Conservation (phyloP, 1,140 invertebrate species). For the Drosophila sp. region DNA sequence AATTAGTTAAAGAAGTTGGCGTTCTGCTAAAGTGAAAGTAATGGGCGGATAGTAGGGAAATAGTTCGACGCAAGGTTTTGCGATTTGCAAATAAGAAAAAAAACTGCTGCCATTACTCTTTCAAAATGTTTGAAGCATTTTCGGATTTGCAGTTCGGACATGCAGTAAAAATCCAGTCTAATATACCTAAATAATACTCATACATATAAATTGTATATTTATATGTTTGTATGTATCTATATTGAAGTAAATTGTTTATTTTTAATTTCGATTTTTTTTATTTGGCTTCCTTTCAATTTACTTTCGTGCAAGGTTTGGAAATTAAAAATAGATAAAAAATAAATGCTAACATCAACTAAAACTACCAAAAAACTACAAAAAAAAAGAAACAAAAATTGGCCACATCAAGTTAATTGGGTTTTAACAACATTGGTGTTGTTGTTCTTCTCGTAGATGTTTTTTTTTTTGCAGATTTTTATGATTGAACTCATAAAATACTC, state of each 20-base stretch:
- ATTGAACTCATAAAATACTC: conserved; percentile 67
- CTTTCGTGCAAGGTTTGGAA: conserved; percentile 45
- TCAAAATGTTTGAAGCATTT: too few relatives aligned
- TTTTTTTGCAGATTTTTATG: conserved; percentile 48
- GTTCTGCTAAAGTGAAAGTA: too few relatives aligned
- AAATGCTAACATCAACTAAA: conserved; percentile 17
- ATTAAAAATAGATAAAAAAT: conserved; percentile 47
- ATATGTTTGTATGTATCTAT: conserved; percentile 12
- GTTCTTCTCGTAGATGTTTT: conserved; percentile 16
- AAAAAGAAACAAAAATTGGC: conserved; percentile 27
- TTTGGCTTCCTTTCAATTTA: conserved; percentile 33
- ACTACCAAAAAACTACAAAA: background rate
- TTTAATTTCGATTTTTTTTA: conserved; percentile 33
- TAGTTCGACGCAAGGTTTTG: too few relatives aligned
- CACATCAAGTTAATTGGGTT: conserved; percentile 18
- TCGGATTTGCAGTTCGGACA: too few relatives aligned
- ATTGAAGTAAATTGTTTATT: conserved; percentile 44
- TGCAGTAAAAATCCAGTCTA: background rate
- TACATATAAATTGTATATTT: background rate
- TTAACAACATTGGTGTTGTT: conserved; percentile 10
- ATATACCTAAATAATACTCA: background rate
- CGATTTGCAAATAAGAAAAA: too few relatives aligned
- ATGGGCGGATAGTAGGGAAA: too few relatives aligned
- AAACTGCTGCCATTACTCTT: too few relatives aligned
- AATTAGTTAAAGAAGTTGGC: too few relatives aligned